Evolutionary conservation across 2,113 vertebrate genomes (phyloP).

Genomic region (Osmerus mordax): DNA sequence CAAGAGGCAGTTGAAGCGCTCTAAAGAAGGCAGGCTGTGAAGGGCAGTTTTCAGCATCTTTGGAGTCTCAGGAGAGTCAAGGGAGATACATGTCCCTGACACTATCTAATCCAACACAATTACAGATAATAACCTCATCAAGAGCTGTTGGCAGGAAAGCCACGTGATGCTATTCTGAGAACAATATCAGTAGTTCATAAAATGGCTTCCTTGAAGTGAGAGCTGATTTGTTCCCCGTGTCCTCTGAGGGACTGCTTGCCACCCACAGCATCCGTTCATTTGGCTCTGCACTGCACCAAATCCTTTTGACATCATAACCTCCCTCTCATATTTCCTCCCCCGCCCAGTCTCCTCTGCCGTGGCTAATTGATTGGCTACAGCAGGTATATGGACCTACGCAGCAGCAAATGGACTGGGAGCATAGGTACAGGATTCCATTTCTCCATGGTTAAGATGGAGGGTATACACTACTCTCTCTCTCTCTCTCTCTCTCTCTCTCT

Average conservation of each 20-base stretch:
- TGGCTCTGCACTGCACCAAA: constrained; percentile 37
- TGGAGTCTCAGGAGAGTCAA: background rate
- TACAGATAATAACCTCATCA: background rate
- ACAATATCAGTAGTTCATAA: background rate
- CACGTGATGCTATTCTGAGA: background rate
- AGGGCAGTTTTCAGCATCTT: constrained; percentile 3
- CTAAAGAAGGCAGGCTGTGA: background rate
- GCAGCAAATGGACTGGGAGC: constrained; percentile 22
- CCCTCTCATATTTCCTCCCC: constrained; percentile 23
- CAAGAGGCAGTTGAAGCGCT: background rate
- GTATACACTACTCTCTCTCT: constrained; percentile 23
- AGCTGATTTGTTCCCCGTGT: constrained; percentile 9
- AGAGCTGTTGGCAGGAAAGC: background rate
- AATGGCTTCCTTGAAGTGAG: background rate
- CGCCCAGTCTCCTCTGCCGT: constrained; percentile 29
- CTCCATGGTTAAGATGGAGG: constrained; percentile 17
- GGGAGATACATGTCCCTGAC: constrained; percentile 2
- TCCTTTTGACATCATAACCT: constrained; percentile 1
- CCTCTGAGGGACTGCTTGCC: constrained; percentile 15
- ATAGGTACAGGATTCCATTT: constrained; percentile 26
- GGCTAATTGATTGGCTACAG: constrained; percentile 44
- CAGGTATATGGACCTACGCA: constrained; percentile 43
- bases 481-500: background rate
- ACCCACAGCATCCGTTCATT: constrained; percentile 17
- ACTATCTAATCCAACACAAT: constrained; percentile 13